Base-by-base conservation (phyloP, 2,797 vertebrate genomes). In the Pogoniulus pusillus region DNA sequence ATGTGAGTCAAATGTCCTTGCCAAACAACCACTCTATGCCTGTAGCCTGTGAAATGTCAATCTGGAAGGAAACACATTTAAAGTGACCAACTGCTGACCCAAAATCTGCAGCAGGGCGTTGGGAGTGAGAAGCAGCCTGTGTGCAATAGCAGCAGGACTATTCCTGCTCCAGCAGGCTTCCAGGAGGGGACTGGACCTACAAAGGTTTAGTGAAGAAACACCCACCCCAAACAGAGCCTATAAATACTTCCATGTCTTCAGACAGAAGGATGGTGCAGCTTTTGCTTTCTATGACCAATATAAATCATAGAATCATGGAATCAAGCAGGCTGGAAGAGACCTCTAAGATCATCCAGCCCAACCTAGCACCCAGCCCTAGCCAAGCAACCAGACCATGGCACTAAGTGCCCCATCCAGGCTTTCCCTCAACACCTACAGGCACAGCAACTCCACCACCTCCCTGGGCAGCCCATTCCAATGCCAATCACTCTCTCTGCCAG, bases 41-140 rank as follows among this genome's bases (percentile, higher is more conserved):
- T 62, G 12, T 2, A 80, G 54, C 29, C 51, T 80, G 70, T 53
- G 82, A 83, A 83, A 87, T 49, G 53, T 34, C 77, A 81, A 0
- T 34, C 43, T 73, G 71, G 74, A 84, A 79, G 43, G 59, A 35
- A 91, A 82, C 34, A 32, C 29, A 11, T 53, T 87, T 83, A 85
- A 88, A 87, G 60, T 3, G 7, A 63, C 24, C 82, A 92, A 22
- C 49, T 82, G 91, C 57, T 92, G 71, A 82, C 72, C 75, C 65
- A 49, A 70, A 91, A 91, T 76, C 72, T 82, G 84, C 39, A 22
- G 64, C 47, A 82, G 84, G 1, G 1, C n/a, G 39, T 23, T 73
- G 0, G 0, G 0, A 79, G 32, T 17, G 23, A 64, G 72, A 69
- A 26, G 2, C 4, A 7, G 53, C 9, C 43, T 27, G 55, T 18